These are phyloP conservation scores for Diorhabda carinulata DNA, from an alignment of 1,140 invertebrate species.

Conservation along the genomic window DNA sequence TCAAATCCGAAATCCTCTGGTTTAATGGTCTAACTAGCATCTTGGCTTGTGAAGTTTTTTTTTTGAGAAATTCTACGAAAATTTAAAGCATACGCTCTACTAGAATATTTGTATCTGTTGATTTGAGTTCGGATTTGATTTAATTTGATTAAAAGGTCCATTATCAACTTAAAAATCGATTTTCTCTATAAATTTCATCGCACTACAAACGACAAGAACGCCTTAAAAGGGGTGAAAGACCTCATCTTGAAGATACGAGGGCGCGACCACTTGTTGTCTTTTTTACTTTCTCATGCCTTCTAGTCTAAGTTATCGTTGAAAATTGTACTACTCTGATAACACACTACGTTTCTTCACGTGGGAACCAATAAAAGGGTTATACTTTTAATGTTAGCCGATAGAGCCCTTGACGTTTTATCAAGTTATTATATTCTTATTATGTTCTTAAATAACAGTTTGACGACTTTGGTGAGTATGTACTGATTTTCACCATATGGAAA, in stretches of 20 bases:
- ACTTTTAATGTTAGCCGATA: not conserved
- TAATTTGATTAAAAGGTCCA: not conserved
- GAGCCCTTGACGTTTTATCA: not conserved
- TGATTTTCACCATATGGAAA: too few species aligned
- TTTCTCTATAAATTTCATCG: not conserved
- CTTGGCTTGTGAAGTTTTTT: too few species aligned
- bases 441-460: not conserved
- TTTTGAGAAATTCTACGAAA: too few species aligned
- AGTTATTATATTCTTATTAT: not conserved
- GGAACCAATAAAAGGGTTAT: not conserved
- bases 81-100: not conserved
- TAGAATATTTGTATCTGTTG: not conserved
- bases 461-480: not conserved
- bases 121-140: not conserved
- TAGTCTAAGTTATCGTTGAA: not conserved
- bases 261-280: slow-evolving; percentile 30
- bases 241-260: slow-evolving; percentile 16
- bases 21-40: too few species aligned
- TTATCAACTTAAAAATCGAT: not conserved
- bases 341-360: not conserved
- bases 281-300: not conserved
- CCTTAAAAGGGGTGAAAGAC: not conserved
- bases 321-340: not conserved
- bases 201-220: not conserved
- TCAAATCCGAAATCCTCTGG: too few species aligned